A percentile compares a stretch with the other conserved stretches of the same genome.
These are phyloP conservation scores for Zelostemma sp. DNA, from an alignment of 1,140 invertebrate genomes.

Conservation along the genomic window DNA sequence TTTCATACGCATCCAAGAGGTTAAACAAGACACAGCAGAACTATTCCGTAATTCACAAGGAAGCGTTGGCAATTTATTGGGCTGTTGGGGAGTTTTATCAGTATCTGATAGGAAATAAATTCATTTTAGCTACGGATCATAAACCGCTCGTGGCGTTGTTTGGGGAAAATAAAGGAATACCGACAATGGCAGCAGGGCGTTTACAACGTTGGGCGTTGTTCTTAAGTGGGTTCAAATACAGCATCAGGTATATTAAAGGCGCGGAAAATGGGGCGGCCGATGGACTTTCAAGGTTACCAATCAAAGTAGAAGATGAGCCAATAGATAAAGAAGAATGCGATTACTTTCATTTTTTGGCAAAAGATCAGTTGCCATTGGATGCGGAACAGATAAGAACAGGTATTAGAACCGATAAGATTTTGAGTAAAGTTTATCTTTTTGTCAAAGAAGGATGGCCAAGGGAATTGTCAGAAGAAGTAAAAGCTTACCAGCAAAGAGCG, in stretches of 20 bases:
- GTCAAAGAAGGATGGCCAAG: conserved; percentile 24
- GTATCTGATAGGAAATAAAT: conserved; percentile 65
- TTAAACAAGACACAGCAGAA: conserved; percentile 60
- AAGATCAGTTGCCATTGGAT: conserved; percentile 35
- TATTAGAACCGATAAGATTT: conserved; percentile 22
- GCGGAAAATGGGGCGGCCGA: conserved; percentile 46
- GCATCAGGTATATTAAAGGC: conserved; percentile 47
- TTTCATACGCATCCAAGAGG: conserved; percentile 64
- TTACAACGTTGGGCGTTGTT: conserved; percentile 53
- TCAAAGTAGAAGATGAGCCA: not conserved
- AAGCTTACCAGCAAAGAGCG: not conserved
- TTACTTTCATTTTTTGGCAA: conserved; percentile 45
- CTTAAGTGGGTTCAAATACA: conserved; percentile 53
- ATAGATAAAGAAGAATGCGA: conserved; percentile 13
- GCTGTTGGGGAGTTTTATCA: conserved; percentile 69
- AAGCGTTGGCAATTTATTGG: conserved; percentile 70
- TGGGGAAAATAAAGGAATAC: conserved; percentile 50
- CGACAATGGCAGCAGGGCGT: conserved; percentile 48
- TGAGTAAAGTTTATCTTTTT: conserved; percentile 39
- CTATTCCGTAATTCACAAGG: conserved; percentile 71
- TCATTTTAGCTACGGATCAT: conserved; percentile 65
- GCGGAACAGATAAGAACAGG: conserved; percentile 33
- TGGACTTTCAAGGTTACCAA: conserved; percentile 50
- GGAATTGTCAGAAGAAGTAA: conserved; percentile 3
- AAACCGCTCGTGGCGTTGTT: conserved; percentile 61